Conservation (phyloP, 2,113 vertebrate species). For the Lathamus discolor region DNA sequence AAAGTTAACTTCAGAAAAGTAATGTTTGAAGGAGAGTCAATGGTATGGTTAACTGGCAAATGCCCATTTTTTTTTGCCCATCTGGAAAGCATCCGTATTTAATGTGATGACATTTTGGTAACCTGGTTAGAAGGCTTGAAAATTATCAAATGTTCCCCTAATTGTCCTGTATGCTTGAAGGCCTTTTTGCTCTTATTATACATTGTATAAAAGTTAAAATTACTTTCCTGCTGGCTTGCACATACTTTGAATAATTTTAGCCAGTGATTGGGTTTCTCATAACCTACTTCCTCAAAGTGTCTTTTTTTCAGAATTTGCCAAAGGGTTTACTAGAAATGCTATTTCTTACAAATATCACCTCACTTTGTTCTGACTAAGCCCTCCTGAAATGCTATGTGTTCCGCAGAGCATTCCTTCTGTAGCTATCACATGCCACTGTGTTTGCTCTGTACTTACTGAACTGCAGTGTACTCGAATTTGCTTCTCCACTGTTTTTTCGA, state of each 20-base stretch:
- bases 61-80: rapidly evolving
- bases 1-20: neutral
- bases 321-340: constrained; percentile 11
- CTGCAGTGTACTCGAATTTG: neutral
- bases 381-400: constrained; percentile 28
- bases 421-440: neutral
- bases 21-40: neutral
- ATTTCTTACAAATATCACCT: neutral
- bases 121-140: neutral
- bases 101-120: neutral
- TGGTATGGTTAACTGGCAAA: neutral
- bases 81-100: neutral
- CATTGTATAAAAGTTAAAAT: neutral
- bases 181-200: neutral
- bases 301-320: neutral
- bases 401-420: constrained; percentile 21
- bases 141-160: neutral
- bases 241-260: constrained; percentile 11
- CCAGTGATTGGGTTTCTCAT: neutral
- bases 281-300: neutral
- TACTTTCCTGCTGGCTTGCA: neutral
- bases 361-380: constrained; percentile 24
- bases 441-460: neutral
- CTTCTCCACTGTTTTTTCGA: neutral
- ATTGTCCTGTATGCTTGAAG: neutral